A percentile compares a stretch with the other conserved stretches of the same genome.
These are phyloP conservation scores for Coenonympha arcania DNA, from an alignment of 2,888 invertebrate genomes.

Conservation along the genomic window DNA sequence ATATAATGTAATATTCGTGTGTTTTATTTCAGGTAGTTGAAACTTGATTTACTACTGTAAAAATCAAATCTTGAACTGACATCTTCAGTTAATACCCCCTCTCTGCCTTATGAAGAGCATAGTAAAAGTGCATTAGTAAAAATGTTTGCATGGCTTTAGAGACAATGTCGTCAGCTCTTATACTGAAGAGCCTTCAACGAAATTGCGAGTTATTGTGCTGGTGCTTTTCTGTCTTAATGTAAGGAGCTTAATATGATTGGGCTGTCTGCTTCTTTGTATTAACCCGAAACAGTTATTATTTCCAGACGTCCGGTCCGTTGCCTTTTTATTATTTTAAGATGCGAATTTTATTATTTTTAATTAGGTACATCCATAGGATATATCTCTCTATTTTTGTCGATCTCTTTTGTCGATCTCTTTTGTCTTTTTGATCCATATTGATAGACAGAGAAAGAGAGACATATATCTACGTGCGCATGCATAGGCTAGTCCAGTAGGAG, in stretches of 20 bases:
- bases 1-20: too few relatives aligned
- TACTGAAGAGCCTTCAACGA: constrained; percentile 3
- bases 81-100: too few relatives aligned
- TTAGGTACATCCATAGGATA: too few relatives aligned
- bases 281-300: constrained; percentile 17
- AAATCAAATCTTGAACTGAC: too few relatives aligned
- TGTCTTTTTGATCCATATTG: too few relatives aligned
- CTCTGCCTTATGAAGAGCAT: not conserved
- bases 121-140: not conserved
- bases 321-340: not conserved
- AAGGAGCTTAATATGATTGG: constrained; percentile 34
- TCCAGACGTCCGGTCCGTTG: constrained; percentile 1
- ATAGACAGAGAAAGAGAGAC: too few relatives aligned
- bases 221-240: constrained; percentile 27
- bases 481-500: too few relatives aligned
- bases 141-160: not conserved
- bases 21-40: too few relatives aligned
- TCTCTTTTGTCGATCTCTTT: too few relatives aligned
- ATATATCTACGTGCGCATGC: too few relatives aligned
- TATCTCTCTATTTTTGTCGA: too few relatives aligned
- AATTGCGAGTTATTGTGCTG: constrained; percentile 15
- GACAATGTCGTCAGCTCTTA: not conserved
- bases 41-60: too few relatives aligned
- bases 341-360: not conserved
- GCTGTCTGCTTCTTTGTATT: constrained; percentile 18